Percentiles rank a stretch among this genome's conserved stretches.
phyloP scores from a whole-genome alignment of 2,888 invertebrate species.

The Octonoba sinensis region DNA sequence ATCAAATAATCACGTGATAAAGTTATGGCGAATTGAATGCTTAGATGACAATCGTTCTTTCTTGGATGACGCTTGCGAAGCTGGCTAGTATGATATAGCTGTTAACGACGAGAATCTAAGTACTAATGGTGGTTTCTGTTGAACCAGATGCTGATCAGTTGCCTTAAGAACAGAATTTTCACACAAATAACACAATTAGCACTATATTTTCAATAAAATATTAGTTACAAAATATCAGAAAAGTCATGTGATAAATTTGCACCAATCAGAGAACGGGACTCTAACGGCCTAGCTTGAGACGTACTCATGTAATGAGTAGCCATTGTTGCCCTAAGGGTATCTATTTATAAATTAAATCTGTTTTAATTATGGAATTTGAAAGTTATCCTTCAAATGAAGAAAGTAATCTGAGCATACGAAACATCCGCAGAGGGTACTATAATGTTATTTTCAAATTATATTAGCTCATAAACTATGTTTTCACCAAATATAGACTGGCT shows the following conservation, averaged over 20 bases:
- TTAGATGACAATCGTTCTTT: too few relatives aligned
- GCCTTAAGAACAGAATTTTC: constrained; percentile 1
- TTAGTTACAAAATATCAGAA: constrained; percentile 7
- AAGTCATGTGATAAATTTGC: constrained; percentile 36
- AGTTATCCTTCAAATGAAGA: constrained; percentile 69
- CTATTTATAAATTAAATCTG: constrained; percentile 72
- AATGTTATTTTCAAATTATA: constrained; percentile 69
- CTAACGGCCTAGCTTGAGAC: constrained; percentile 22
- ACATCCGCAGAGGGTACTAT: constrained; percentile 70
- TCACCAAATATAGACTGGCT: constrained; percentile 29
- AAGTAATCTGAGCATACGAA: too few relatives aligned
- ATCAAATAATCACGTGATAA: constrained; percentile 28
- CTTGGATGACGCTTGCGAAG: too few relatives aligned
- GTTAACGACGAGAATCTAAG: too few relatives aligned
- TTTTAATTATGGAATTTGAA: constrained; percentile 74
- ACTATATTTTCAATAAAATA: constrained; percentile 1
- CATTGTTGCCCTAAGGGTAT: constrained; percentile 55
- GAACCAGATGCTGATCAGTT: neutral
- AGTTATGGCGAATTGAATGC: constrained; percentile 34
- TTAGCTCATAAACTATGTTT: constrained; percentile 24
- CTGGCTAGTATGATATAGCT: too few relatives aligned
- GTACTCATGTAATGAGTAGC: constrained; percentile 39
- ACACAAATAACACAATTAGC: neutral
- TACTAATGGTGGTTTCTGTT: too few relatives aligned
- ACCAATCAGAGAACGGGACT: constrained; percentile 41